A percentile compares a stretch with the other conserved stretches of the same genome.
phyloP scores from a whole-genome alignment of 1,140 invertebrate genomes.

The Heliothis virescens region DNA sequence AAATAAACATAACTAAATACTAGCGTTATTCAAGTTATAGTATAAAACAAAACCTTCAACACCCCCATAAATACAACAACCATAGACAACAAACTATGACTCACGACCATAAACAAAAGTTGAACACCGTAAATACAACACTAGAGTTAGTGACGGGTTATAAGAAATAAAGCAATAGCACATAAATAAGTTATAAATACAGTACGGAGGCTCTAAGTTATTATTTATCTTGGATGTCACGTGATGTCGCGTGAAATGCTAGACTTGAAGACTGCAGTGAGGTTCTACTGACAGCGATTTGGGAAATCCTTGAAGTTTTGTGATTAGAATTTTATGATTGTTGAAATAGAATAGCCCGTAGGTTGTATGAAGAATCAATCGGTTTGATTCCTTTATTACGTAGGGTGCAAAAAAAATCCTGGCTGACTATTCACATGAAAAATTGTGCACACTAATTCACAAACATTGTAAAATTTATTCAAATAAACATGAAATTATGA shows the following conservation, averaged over 20 bases:
- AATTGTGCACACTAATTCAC: too few species aligned
- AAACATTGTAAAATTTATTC: too few species aligned
- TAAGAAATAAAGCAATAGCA: conserved; percentile 52
- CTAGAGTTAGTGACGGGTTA: conserved; percentile 27
- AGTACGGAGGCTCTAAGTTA: conserved; percentile 45
- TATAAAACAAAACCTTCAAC: neutral
- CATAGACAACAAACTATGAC: neutral
- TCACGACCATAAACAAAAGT: conserved; percentile 25
- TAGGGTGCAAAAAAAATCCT: too few species aligned
- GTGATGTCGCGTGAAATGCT: conserved; percentile 66
- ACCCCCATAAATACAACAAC: neutral
- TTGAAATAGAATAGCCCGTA: too few species aligned
- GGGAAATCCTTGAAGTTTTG: neutral
- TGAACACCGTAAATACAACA: conserved; percentile 25
- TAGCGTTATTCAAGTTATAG: too few species aligned
- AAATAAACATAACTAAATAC: too few species aligned
- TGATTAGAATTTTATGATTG: too few species aligned
- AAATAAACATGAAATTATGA: too few species aligned
- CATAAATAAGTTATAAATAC: conserved; percentile 64
- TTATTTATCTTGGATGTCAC: conserved; percentile 51
- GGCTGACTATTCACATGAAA: too few species aligned
- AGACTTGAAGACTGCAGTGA: conserved; percentile 37
- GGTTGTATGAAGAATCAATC: too few species aligned
- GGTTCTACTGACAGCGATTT: conserved; percentile 42
- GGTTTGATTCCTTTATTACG: too few species aligned